Evolutionary conservation across 1,140 invertebrate genomes (phyloP).

Genomic region (Thalassaphorura encarpata): DNA sequence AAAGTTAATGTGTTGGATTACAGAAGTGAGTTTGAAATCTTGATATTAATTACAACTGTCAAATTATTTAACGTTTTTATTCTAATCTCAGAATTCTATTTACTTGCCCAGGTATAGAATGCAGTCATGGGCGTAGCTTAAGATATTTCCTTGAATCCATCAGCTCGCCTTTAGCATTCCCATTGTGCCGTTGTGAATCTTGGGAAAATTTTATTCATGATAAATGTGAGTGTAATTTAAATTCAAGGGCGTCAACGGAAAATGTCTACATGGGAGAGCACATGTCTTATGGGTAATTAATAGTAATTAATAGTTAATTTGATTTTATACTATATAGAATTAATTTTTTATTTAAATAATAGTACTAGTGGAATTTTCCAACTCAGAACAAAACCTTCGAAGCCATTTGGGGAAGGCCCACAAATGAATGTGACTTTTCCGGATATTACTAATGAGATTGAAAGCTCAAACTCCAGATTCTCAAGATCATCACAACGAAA

Average conservation of each 20-base stretch:
- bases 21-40: neutral
- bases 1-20: conserved; percentile 2
- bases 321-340: neutral
- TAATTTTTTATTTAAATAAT: neutral
- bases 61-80: neutral
- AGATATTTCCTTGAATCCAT: conserved; percentile 11
- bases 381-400: neutral
- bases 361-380: neutral
- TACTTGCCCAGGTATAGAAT: neutral
- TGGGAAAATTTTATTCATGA: conserved; percentile 1
- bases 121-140: conserved; percentile 7
- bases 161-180: conserved; percentile 9
- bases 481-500: neutral
- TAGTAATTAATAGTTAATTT: neutral
- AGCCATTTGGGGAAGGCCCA: neutral
- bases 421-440: neutral
- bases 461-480: neutral
- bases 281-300: neutral
- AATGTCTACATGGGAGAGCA: conserved; percentile 13
- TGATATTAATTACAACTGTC: neutral
- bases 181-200: conserved; percentile 4
- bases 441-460: neutral
- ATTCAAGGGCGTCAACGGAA: too few species aligned
- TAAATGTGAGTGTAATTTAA: neutral
- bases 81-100: neutral